phyloP scores from a whole-genome alignment of 2,888 invertebrate species.

The Chloromyia formosa region DNA sequence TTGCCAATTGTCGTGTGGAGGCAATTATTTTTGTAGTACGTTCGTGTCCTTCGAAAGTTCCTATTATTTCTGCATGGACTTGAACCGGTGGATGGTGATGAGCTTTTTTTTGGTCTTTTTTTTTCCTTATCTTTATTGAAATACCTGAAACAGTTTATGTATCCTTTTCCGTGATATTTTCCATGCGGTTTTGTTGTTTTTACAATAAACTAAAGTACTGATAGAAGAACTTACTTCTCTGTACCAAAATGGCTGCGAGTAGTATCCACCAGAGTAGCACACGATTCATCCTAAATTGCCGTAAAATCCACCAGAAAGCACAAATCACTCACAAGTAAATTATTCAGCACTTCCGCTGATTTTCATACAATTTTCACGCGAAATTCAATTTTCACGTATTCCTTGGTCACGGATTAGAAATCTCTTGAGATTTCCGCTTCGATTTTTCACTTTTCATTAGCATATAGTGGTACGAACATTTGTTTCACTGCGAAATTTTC shows the following conservation, averaged over 20 bases:
- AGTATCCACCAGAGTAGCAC: slow-evolving; percentile 57
- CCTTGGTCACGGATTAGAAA: background rate
- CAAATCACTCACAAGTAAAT: background rate
- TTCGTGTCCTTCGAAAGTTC: slow-evolving; percentile 32
- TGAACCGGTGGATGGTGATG: slow-evolving; percentile 14
- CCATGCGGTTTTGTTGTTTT: no score
- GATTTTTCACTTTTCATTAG: slow-evolving; percentile 30
- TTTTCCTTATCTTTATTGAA: background rate
- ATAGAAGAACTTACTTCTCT: slow-evolving; percentile 55
- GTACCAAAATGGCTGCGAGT: slow-evolving; percentile 59
- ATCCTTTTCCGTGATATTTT: no score
- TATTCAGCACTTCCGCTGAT: background rate
- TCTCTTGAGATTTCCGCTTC: slow-evolving; percentile 15
- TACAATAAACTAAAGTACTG: no score
- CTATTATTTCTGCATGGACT: background rate
- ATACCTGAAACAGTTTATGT: no score
- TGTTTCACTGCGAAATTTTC: slow-evolving; percentile 20
- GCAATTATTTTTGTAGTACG: background rate
- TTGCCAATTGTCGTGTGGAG: no score
- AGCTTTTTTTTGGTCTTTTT: slow-evolving; percentile 10
- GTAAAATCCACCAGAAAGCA: background rate
- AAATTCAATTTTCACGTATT: background rate
- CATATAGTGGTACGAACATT: slow-evolving; percentile 6
- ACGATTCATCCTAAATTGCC: slow-evolving; percentile 54
- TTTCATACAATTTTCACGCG: background rate